phyloP scores from a whole-genome alignment of 2,888 invertebrate genomes.

The Agrotis clavis region DNA sequence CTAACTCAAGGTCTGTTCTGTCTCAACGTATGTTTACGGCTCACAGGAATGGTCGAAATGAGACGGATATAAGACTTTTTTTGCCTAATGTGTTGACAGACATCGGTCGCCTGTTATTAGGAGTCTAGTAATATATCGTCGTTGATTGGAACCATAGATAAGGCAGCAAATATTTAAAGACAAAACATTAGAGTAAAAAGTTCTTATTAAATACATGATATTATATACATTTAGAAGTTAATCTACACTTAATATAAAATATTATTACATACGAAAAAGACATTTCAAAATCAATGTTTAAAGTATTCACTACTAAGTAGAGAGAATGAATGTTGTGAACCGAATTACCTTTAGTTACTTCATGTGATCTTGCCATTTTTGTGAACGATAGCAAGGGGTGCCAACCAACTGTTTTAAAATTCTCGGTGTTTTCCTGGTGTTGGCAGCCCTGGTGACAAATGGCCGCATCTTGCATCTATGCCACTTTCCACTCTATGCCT shows the following conservation, averaged over 20 bases:
- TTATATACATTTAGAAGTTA: conserved; percentile 7
- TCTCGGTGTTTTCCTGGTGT: conserved; percentile 2
- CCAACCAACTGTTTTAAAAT: conserved; percentile 13
- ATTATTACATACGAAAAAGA: conserved; percentile 15
- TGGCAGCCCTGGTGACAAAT: conserved; percentile 24
- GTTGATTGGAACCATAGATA: not conserved
- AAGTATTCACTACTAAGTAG: conserved; percentile 21
- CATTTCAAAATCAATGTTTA: conserved; percentile 9
- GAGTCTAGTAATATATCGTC: no score
- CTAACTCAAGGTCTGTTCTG: no score
- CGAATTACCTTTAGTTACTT: conserved; percentile 40
- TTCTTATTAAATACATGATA: conserved; percentile 8
- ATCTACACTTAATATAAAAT: no score
- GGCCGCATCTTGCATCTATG: conserved; percentile 46
- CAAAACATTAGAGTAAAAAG: conserved; percentile 13
- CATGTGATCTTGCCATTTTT: conserved; percentile 61
- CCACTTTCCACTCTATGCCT: conserved; percentile 53
- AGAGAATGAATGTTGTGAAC: conserved; percentile 25
- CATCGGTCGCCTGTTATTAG: no score
- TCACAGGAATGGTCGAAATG: no score
- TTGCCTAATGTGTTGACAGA: no score
- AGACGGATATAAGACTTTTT: no score
- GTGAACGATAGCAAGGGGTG: conserved; percentile 17
- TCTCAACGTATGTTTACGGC: no score
- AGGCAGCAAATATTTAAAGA: conserved; percentile 38